These are phyloP conservation scores for Sardinella longiceps DNA, from an alignment of 2,797 vertebrate species.

Conservation along the genomic window DNA sequence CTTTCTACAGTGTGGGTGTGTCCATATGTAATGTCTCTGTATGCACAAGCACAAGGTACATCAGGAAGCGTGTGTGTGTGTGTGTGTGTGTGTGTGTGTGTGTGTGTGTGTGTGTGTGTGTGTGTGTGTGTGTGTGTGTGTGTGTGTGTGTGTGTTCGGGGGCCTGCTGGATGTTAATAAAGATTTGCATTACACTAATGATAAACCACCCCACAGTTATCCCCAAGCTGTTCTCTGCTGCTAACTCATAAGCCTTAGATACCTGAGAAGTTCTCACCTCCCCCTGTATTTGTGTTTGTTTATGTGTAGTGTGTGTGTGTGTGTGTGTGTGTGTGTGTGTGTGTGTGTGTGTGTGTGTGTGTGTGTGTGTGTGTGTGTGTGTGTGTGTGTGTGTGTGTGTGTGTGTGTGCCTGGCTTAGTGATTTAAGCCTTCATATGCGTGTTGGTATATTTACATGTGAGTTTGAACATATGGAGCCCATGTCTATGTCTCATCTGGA, in stretches of 20 bases:
- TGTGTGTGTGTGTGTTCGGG: background rate
- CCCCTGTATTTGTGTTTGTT: too few species aligned
- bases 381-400: too few species aligned
- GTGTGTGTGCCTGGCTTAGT: too few species aligned
- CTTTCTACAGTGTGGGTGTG: background rate
- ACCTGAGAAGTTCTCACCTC: background rate
- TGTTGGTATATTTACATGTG: too few species aligned
- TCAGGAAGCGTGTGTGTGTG: too few species aligned
- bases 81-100: too few species aligned
- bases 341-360: background rate
- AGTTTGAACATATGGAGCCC: too few species aligned
- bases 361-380: background rate
- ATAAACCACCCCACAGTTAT: background rate
- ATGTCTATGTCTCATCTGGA: too few species aligned
- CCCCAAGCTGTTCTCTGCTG: background rate
- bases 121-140: background rate
- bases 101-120: background rate
- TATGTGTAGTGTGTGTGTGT: constrained; percentile 17
- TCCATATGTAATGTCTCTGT: background rate
- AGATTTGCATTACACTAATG: constrained; percentile 17
- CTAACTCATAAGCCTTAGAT: background rate
- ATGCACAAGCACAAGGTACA: background rate
- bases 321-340: constrained; percentile 14
- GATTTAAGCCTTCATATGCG: too few species aligned
- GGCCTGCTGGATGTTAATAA: background rate